phyloP scores from a whole-genome alignment of 2,113 vertebrate species.

The Calidris pygmaea region DNA sequence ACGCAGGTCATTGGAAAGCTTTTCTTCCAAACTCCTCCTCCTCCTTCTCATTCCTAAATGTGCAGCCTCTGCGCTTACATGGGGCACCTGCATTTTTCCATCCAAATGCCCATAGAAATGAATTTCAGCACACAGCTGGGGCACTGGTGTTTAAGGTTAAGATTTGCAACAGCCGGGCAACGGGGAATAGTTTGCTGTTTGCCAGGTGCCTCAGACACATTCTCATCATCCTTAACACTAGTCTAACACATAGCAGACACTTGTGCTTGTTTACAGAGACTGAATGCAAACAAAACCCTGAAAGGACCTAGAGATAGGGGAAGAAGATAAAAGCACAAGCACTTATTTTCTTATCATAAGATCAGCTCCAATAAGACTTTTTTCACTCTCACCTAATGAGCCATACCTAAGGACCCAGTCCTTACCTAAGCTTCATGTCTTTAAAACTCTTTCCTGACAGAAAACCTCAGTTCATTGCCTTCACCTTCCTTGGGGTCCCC shows the following conservation, averaged over 20 bases:
- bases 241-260: not conserved
- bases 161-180: not conserved
- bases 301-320: not conserved
- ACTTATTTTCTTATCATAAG: not conserved
- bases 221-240: not conserved
- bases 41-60: not conserved
- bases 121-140: not conserved
- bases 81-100: not conserved
- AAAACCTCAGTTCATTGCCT: not conserved
- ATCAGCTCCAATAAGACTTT: not conserved
- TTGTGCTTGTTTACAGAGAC: constrained; percentile 13
- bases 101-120: not conserved
- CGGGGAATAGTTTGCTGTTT: not conserved
- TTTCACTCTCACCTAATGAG: not conserved
- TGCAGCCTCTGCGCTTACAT: not conserved
- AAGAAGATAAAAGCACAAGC: not conserved
- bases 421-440: not conserved
- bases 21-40: not conserved
- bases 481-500: not conserved
- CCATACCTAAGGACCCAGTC: not conserved
- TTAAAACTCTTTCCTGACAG: not conserved
- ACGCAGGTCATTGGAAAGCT: not conserved
- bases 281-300: not conserved
- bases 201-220: not conserved
- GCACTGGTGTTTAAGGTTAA: not conserved